Evolutionary conservation across 2,888 invertebrate genomes (phyloP).

Genomic region (Unio pictorum): DNA sequence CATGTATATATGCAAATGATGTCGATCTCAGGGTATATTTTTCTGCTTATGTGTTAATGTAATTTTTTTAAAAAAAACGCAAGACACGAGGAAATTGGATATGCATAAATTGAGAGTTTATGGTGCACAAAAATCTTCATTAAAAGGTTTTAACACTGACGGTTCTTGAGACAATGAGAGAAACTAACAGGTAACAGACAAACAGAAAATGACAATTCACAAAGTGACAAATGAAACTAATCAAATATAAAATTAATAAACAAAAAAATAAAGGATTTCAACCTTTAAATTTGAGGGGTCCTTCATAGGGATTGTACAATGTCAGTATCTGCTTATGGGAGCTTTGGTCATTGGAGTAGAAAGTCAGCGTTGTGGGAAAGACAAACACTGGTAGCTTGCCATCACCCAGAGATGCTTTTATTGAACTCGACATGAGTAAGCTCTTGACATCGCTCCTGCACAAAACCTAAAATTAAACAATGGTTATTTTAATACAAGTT

Average conservation of each 20-base stretch:
- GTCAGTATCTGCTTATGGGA: slow-evolving; percentile 87
- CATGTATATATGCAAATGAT: too few relatives aligned
- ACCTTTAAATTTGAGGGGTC: slow-evolving; percentile 87
- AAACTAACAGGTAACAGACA: too few relatives aligned
- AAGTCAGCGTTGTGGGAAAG: slow-evolving; percentile 83
- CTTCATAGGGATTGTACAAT: slow-evolving; percentile 89
- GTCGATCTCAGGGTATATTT: too few relatives aligned
- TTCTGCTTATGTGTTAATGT: too few relatives aligned
- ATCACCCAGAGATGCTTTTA: slow-evolving; percentile 40
- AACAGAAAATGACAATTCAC: too few relatives aligned
- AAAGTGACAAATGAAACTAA: too few relatives aligned
- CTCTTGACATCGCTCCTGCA: not conserved
- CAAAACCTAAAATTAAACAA: not conserved
- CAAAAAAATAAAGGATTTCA: slow-evolving; percentile 28
- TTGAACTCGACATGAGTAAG: slow-evolving; percentile 9
- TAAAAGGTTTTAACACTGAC: too few relatives aligned
- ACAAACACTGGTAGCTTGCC: slow-evolving; percentile 83
- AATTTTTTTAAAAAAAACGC: too few relatives aligned
- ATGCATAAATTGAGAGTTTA: too few relatives aligned
- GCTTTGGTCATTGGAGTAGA: slow-evolving; percentile 82
- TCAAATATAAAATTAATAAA: not conserved
- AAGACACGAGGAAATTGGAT: too few relatives aligned
- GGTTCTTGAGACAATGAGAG: too few relatives aligned
- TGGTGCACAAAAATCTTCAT: too few relatives aligned
- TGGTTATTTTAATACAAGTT: not conserved